Base-by-base conservation (phyloP, 2,888 invertebrate species). In the Stegana nigrithorax region DNA sequence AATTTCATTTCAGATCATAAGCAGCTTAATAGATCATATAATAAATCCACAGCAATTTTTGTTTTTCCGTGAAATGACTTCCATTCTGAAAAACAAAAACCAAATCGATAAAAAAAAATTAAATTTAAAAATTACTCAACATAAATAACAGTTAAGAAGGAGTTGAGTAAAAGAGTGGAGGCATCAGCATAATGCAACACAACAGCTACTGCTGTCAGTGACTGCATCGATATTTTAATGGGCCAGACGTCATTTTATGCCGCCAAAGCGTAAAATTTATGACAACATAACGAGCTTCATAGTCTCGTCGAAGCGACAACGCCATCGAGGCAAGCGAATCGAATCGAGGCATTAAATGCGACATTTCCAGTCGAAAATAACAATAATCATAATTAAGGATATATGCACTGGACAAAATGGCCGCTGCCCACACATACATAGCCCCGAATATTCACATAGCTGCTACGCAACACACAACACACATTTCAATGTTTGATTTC, bases 381-480 rank as follows among this genome's bases (percentile, higher is more conserved):
- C 82, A 81, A 81, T 82, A 81, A 81, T 82, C 81, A 81, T 81
- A 81, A 81, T 81, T 81, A 81, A 81, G 82, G 79, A 82, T 82
- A 81, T 82, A 80, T 65, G 67, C 65, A 67, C 36, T 62, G 61
- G 17, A 44, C 56, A 61, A 71, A 71, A 69, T 71, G 71, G 65
- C 71, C 8, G 32, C 36, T 32, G 36, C 12, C 10, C 56, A 68
- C 26, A 32, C 51, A 60, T 58, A 62, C 42, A 58, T 56, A 42
- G 53, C 59, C 57, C 39, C 62, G 60, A 60, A 62, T 26, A 62
- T 32, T 62, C 42, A 56, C 60, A 68, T n/a, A n/a, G n/a, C n/a
- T n/a, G n/a, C n/a, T n/a, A n/a, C n/a, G n/a, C n/a, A n/a, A n/a
- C n/a, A n/a, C n/a, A n/a, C 47, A 58, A 42, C 29, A 45, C 36